Conservation (phyloP, 37 sponge, comb jelly and placozoan species). For the Mnemiopsis leidyi region DNA sequence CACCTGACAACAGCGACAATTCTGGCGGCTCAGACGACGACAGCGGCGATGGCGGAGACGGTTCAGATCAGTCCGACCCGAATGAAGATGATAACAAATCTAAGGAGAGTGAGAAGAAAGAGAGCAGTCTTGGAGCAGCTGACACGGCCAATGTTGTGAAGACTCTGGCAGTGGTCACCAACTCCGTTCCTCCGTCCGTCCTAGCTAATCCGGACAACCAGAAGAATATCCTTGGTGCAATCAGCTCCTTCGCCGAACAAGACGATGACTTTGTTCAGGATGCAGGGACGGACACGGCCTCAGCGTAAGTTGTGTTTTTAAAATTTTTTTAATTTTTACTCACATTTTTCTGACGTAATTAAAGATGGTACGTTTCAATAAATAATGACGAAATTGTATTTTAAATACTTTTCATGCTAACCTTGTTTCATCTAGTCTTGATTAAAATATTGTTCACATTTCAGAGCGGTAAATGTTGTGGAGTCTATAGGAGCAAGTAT, state of each 20-base stretch:
- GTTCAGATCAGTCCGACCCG: neutral
- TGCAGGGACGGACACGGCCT: constrained; percentile 33
- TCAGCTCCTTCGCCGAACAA: constrained; percentile 6
- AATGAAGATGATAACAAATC: neutral
- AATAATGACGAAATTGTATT: no score
- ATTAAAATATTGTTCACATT: no score
- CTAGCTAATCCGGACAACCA: neutral
- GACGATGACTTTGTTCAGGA: constrained; percentile 41
- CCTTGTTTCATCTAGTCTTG: no score
- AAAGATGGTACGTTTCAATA: no score
- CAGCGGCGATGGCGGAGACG: neutral
- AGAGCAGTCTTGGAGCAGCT: neutral
- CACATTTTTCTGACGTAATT: no score
- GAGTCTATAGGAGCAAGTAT: constrained; percentile 13
- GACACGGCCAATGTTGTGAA: constrained; percentile 44
- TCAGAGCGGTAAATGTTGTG: constrained; percentile 41
- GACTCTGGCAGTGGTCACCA: constrained; percentile 23
- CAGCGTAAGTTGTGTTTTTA: neutral
- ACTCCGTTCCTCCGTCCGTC: neutral
- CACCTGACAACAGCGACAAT: neutral
- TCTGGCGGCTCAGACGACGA: neutral
- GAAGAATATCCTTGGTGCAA: constrained; percentile 5
- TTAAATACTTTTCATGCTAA: no score
- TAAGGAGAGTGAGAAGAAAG: neutral
- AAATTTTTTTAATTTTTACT: no score